These are phyloP conservation scores for Phenganax stokvisi DNA, from an alignment of 92 coral and sea anemone species.

Conservation along the genomic window DNA sequence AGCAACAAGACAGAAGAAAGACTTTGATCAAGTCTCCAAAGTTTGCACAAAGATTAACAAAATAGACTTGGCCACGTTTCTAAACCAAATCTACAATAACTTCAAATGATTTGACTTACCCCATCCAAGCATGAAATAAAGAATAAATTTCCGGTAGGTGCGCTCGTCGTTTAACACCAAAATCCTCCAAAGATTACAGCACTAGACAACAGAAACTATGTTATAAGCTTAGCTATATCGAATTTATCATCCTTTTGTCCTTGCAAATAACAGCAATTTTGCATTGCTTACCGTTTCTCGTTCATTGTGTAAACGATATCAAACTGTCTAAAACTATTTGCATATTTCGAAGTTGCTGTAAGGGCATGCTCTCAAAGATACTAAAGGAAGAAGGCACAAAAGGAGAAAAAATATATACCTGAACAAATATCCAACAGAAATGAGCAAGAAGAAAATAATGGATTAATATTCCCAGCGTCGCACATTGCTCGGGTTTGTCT, in stretches of 20 bases:
- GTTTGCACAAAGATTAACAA: too few species aligned
- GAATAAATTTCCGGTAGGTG: conserved; percentile 83
- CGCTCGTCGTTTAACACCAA: conserved; percentile 89
- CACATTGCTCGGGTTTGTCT: conserved; percentile 68
- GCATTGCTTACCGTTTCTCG: too few species aligned
- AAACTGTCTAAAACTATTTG: too few species aligned
- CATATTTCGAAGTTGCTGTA: too few species aligned
- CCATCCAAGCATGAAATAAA: conserved; percentile 91
- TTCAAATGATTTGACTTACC: conserved; percentile 50
- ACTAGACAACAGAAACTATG: conserved; percentile 44
- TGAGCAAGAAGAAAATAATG: conserved; percentile 95
- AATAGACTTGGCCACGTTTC: background rate
- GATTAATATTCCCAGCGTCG: conserved; percentile 78
- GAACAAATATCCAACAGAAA: conserved; percentile 93
- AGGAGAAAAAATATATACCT: conserved; percentile 47
- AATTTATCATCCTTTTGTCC: too few species aligned
- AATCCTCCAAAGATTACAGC: conserved; percentile 93
- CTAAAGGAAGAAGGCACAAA: background rate
- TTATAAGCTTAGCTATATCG: too few species aligned
- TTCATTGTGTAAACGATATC: too few species aligned
- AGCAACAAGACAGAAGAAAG: too few species aligned
- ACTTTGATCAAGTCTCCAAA: too few species aligned
- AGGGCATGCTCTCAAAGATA: background rate
- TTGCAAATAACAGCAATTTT: too few species aligned
- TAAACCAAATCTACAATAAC: background rate